Evolutionary conservation across 2,113 vertebrate species (phyloP), one percentile per base, ranked within the genome.

Genomic region (Alouatta palliata): DNA sequence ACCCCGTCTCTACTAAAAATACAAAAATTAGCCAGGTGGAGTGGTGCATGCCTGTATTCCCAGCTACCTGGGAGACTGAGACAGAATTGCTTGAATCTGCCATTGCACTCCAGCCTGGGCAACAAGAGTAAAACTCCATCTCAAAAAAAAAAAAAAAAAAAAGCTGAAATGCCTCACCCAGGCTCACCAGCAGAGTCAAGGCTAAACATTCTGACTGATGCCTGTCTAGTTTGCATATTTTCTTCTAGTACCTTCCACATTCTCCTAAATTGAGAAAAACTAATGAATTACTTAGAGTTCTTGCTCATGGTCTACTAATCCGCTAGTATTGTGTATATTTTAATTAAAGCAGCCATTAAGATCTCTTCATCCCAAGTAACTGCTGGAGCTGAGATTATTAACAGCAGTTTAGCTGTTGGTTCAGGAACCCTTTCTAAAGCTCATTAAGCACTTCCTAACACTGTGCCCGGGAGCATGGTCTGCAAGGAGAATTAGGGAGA

Each of bases 401-500:
- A 66, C 56, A 86, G 71, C 40, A 66, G 2, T 52, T 94, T 11
- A 73, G 81, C 16, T 54, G 54, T 75, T 66, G 80, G 16, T 76
- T 71, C 68, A 58, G 77, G 94, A 94, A 81, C 13, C 80, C 52
- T 68, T 77, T 96, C 54, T 84, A 54, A 94, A 90, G 90, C 40
- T 86, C 64, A n/a, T 43, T 37, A 43, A 82, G 70, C 49, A 37
- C 45, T 79, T 96, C 77, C 85, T 81, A 43, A 87, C 58, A 79
- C 68, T n/a, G 77, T n/a, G 2, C 27, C 76, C 45, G 82, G 66
- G 80, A 96, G 73, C 13, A 23, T 73, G 30, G 35, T 64, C 54
- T n/a, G 16, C n/a, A 43, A 71, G 30, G 12, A 82, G 56, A 68
- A 61, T 27, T 23, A 77, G 27, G 47, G 32, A 91, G 52, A 21